These are phyloP conservation scores for Macrophya alboannulata DNA, from an alignment of 2,888 invertebrate species.

Conservation along the genomic window DNA sequence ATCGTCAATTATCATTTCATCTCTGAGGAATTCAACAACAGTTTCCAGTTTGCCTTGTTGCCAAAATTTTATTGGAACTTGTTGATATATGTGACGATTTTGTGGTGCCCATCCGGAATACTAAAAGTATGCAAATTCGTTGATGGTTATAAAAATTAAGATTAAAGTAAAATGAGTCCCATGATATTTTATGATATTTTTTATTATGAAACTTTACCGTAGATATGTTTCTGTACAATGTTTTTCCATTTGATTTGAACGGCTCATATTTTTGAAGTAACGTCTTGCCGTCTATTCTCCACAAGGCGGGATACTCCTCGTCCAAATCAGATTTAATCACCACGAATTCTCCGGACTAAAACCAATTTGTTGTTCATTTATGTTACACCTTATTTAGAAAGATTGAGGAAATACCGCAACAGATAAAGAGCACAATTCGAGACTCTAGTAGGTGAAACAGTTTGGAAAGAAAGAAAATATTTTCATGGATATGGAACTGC, in stretches of 20 bases:
- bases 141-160: conserved; percentile 42
- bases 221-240: conserved; percentile 92
- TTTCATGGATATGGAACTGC: neutral
- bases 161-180: conserved; percentile 9
- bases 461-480: neutral
- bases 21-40: conserved; percentile 90
- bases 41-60: conserved; percentile 90
- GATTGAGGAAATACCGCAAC: neutral
- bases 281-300: conserved; percentile 94
- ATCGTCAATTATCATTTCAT: conserved; percentile 87
- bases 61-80: conserved; percentile 89
- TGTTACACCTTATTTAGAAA: neutral
- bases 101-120: conserved; percentile 93
- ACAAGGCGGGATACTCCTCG: conserved; percentile 93
- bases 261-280: conserved; percentile 92
- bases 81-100: conserved; percentile 90
- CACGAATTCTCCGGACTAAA: conserved; percentile 94
- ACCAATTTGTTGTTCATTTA: conserved; percentile 66
- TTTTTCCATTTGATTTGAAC: conserved; percentile 91
- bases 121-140: conserved; percentile 80
- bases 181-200: conserved; percentile 4
- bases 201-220: conserved; percentile 84
- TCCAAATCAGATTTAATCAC: conserved; percentile 91
- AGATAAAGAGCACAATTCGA: conserved; percentile 12
- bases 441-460: neutral